Evolutionary conservation across 2,888 invertebrate species (phyloP), one percentile per base, ranked within the genome.

Genomic region (Heliconius charithonia): DNA sequence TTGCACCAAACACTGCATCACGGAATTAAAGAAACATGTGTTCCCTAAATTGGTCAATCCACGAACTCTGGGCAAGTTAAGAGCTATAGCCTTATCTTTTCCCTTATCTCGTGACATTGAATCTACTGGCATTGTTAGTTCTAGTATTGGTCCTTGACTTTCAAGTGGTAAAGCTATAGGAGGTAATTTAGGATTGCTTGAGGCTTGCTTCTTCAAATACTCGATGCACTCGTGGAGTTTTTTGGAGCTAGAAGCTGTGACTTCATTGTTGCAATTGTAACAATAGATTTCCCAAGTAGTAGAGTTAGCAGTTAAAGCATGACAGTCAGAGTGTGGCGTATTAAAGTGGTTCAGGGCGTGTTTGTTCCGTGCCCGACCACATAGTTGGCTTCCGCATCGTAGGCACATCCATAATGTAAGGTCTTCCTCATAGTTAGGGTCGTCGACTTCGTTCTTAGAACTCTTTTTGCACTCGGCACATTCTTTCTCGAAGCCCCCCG

Each of bases 1-100:
- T 90, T 98, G 98, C 4, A 97, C 97, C 85, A 98, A 94, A 89
- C 98, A 98, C 93, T 99, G 99, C 95, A 99, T 96, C 13, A 99
- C 98, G 41, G 99, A 98, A 95, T 99, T 99, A 90, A 99, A 98
- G 92, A 99, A 99, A 89, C 99, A 99, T 0, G 99, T 99, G 90
- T 99, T 99, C 73, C 99, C 99, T 88, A 99, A 95, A 94, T 99
- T 99, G 75, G 96, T 96, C 66, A 99, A 94, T 0, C 99, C 99
- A 93, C 98, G 93, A 0, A 97, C 96, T 65, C 96, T 92, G 0
- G 96, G 96, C 80, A 96, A 84, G 82, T 85, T 89, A 79, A 88
- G 85, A n/a, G 85, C 84, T 74, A 89, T 86, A 0, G 89, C 86
- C 83, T 92, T 94, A 37, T 94, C 93, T 85, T 93, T 94, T 3